Percentiles rank a stretch among this genome's conserved stretches.
Conservation (phyloP, 2,888 invertebrate genomes). For the Amphipyra tragopoginis region DNA sequence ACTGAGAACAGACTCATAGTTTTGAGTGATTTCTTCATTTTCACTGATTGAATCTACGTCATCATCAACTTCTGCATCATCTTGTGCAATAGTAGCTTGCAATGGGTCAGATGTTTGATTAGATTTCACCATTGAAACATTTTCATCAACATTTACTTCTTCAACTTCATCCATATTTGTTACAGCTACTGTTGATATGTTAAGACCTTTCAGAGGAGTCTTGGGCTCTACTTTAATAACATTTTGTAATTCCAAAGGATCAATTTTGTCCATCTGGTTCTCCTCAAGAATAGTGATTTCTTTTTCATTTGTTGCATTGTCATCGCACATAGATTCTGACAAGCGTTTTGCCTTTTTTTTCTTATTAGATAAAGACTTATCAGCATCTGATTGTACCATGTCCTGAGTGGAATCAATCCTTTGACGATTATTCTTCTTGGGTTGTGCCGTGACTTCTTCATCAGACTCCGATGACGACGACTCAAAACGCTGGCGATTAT, state of each 20-base stretch:
- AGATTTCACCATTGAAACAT: conserved; percentile 66
- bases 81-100: conserved; percentile 58
- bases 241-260: conserved; percentile 71
- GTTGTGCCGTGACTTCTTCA: conserved; percentile 57
- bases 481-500: conserved; percentile 67
- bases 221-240: conserved; percentile 76
- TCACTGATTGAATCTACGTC: conserved; percentile 70
- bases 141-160: conserved; percentile 69
- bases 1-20: conserved; percentile 78
- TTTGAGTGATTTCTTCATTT: conserved; percentile 78
- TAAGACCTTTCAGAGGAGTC: conserved; percentile 72
- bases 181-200: conserved; percentile 68
- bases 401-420: conserved; percentile 78
- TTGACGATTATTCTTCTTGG: conserved; percentile 73
- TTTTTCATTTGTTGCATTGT: conserved; percentile 70
- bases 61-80: conserved; percentile 57
- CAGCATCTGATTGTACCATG: conserved; percentile 44
- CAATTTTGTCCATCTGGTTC: conserved; percentile 60
- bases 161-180: conserved; percentile 72
- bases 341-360: conserved; percentile 66
- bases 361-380: conserved; percentile 57
- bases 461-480: conserved; percentile 73
- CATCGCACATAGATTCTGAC: conserved; percentile 68
- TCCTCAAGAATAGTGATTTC: conserved; percentile 75
- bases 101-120: conserved; percentile 76